Evolutionary conservation across 2,113 vertebrate species (phyloP), one percentile per base, ranked within the genome.

Genomic region (Pipa parva): DNA sequence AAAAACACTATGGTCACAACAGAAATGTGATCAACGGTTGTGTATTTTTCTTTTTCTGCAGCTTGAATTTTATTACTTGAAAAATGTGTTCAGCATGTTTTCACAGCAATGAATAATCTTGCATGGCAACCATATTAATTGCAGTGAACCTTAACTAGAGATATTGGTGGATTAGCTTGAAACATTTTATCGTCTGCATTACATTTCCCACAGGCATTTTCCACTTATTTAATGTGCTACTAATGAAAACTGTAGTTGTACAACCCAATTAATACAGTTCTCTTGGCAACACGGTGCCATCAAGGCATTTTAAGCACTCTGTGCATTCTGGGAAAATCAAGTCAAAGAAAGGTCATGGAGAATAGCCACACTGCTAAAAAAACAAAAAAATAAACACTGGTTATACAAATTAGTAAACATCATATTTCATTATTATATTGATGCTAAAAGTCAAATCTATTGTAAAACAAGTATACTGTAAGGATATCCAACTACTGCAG

Each of bases 1-100:
- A 28, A n/a, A n/a, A 54, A 36, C 48, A 52, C 37, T 4, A 24
- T 49, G 49, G 21, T 10, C 21, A 49, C 20, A 63, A 21, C 15
- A 39, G 10, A 11, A n/a, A 39, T 63, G 63, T 71, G 50, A 27
- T 28, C 49, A 12, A 57, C 28, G 20, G 8, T 56, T 37, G 11
- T 49, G 8, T 61, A 54, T 54, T 70, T 48, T 68, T 48, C 12
- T 22, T 42, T 33, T 64, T 54, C 61, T 48, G 48, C 33, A 29
- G 36, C 31, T 20, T 36, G 54, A 45, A 45, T 33, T 61, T 61
- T 70, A 70, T 54, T 45, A 33, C 58, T 61, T 7, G 57, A 54
- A 61, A 61, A 70, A 70, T 61, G 57, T 61, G 25, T 70, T 61
- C 48, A 70, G 61, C 59, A 70, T 70, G 48, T 61, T 70, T 45